A percentile compares a stretch with the other conserved stretches of the same genome.
Conservation (phyloP, 1,140 invertebrate genomes). For the Eupristina koningsbergeri region DNA sequence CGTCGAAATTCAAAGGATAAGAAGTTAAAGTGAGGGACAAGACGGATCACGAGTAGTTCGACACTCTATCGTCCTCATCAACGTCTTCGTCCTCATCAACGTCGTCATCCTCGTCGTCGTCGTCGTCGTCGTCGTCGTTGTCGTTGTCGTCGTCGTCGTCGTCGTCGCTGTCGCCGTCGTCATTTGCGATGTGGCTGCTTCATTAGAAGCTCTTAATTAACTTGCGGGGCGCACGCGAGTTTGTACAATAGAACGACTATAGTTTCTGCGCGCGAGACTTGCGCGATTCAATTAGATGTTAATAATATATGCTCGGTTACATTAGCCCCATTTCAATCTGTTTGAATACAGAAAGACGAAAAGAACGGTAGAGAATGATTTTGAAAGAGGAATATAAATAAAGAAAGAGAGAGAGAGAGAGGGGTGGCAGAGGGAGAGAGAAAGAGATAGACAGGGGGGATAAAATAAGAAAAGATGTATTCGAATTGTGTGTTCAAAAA, state of each 20-base stretch:
- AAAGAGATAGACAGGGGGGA: too few relatives aligned
- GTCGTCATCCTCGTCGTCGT: constrained; percentile 66
- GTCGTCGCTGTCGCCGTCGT: constrained; percentile 60
- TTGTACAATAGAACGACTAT: constrained; percentile 64
- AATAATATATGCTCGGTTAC: constrained; percentile 65
- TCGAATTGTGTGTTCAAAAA: not conserved
- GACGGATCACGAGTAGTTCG: constrained; percentile 7
- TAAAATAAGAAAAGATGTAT: too few relatives aligned
- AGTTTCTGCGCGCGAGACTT: constrained; percentile 57
- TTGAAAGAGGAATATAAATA: not conserved
- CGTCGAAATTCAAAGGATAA: not conserved
- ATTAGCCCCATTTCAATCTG: constrained; percentile 48
- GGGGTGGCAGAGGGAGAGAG: not conserved
- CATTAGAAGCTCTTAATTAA: constrained; percentile 72
- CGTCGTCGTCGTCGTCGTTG: constrained; percentile 62
- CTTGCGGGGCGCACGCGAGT: constrained; percentile 70
- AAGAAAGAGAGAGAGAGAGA: not conserved
- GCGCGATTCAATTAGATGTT: constrained; percentile 70
- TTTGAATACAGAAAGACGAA: not conserved
- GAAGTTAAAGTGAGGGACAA: not conserved
- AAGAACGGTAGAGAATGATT: not conserved
- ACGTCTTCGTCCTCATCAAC: constrained; percentile 65
- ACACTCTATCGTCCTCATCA: constrained; percentile 56
- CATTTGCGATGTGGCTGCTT: constrained; percentile 69
- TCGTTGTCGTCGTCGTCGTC: constrained; percentile 65